Base-by-base conservation (phyloP, 2,888 invertebrate species). In the Conops quadrifasciatus region DNA sequence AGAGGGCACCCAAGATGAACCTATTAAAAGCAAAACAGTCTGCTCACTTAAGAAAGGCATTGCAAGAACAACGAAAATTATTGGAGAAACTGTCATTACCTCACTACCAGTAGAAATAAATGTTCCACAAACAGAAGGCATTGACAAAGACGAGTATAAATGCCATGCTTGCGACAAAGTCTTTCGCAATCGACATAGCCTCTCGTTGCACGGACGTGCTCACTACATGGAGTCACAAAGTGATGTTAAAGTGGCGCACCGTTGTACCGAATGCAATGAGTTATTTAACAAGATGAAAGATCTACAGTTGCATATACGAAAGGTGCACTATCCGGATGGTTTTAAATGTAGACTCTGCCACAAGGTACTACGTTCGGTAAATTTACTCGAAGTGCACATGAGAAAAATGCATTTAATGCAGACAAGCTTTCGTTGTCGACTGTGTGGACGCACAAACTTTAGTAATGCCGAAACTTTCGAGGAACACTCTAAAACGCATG, bases 51-150 rank as follows among this genome's bases (percentile, higher is more conserved):
- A 65, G 30, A 21, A n/a, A 30, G 45, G 43, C 24, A 62, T 26
- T 11, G 19, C 60, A 74, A 26, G 64, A 70, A 56, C 70, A 45
- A n/a, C 68, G 71, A 1, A 75, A 73, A 75, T 77, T 68, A 75
- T 77, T 62, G 77, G 77, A 9, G 75, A 77, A 75, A 77, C 77
- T 24, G 69, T 77, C 7, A 77, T 77, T 65, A 77, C 77, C 11
- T 71, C 75, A 19, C 67, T 77, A 59, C 77, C 77, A 5, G 74
- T 73, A 60, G 73, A 71, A 30, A 5, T 21, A 30, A 60, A 71
- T 15, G 62, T 63, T 19, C 43, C 62, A 5, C 21, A 9, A 16
- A 15, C 16, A 21, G 26, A 11, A 13, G 36, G 43, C 43, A 67
- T 68, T 13, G 70, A 73, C 9, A 72, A 67, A 16, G 69, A 65